Evolutionary conservation across 2,888 invertebrate genomes (phyloP), one percentile per base, ranked within the genome.

Genomic region (Nowickia ferox): DNA sequence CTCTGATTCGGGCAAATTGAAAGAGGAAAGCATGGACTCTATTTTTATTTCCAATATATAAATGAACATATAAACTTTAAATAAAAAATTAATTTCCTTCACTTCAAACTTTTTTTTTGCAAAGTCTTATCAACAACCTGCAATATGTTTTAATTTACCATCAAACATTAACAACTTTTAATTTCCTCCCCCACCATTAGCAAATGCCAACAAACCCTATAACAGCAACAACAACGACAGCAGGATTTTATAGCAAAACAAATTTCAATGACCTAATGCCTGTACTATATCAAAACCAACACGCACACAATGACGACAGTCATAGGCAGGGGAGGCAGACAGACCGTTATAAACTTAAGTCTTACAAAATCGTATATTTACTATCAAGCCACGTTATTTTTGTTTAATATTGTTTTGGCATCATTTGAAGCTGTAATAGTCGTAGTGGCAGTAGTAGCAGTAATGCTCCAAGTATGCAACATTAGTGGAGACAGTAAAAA

Each of bases 131-230:
- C 86, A 80, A 63, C 83, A 86, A 77, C 83, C 76, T 76, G 86
- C 86, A 86, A 86, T 86, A 86, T 86, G 83, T 86, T 86, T 86
- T 86, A 86, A 86, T 86, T 86, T 83, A 86, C 83, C 86, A 83
- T 76, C 86, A 86, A 80, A 86, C 86, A 86, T 86, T 86, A 86
- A 83, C 86, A 86, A 86, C 83, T 83, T 86, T 86, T 86, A 86
- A 86, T 86, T 83, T 86, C 83, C 83, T 86, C 71, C 80, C 71
- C 71, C 76, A 80, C 44, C 79, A 83, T 79, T 83, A 83, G 53
- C 19, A 68, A 59, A 9, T 59, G 38, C 66, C 66, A 51, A 17
- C 48, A 66, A 30, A 30, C 30, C 13, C 48, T 55, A 40, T 22
- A 66, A 40, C 55, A 63, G 11, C 17, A 55, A 9, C n/a, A 15